Base-by-base conservation (phyloP, 1,140 invertebrate species). In the Papilio aristodemus region DNA sequence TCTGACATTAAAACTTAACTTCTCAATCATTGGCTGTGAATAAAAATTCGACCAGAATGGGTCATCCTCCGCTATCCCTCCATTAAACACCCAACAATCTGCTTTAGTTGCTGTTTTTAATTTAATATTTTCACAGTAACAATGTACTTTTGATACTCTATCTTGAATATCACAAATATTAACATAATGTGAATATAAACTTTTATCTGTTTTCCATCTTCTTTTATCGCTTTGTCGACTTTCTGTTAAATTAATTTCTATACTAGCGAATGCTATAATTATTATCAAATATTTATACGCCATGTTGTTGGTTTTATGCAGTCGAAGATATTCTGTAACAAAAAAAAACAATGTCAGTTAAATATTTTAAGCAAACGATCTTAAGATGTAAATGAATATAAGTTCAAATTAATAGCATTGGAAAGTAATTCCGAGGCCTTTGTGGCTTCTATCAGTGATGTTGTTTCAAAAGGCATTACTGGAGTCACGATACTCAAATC, bases 31-130 rank as follows among this genome's bases (percentile, higher is more conserved):
- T 4, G 93, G 93, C 85, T 96, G 95, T 0, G 94, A 94, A 60
- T 92, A 92, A 84, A 97, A 96, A 70, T 94, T 92, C 11, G 90
- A 92, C 96, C 96, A 96, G 25, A 95, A 93, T 0, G 93, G 92
- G 76, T 95, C 94, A 63, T 94, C 93, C 67, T 92, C 92, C 0
- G 93, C 91, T 46, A 95, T 92, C 1, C 93, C 93, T 32, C 93
- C 92, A 46, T 93, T 94, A 81, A 96, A 95, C 0, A 96, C 92
- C 92, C 94, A 93, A 75, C 94, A 96, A 72, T 93, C 93, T 1
- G 91, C 91, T 72, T 84, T 87, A 8, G 86, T 90, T 0, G 86
- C 89, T 25, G 90, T 90, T 76, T 91, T 91, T 46, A 88, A 78
- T 71, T 88, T 84, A 9, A 83, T 84, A 43, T 78, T 91, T 69